Evolutionary conservation across 2,113 vertebrate species (phyloP), one percentile per base, ranked within the genome.

Genomic region (Erpornis zantholeuca): DNA sequence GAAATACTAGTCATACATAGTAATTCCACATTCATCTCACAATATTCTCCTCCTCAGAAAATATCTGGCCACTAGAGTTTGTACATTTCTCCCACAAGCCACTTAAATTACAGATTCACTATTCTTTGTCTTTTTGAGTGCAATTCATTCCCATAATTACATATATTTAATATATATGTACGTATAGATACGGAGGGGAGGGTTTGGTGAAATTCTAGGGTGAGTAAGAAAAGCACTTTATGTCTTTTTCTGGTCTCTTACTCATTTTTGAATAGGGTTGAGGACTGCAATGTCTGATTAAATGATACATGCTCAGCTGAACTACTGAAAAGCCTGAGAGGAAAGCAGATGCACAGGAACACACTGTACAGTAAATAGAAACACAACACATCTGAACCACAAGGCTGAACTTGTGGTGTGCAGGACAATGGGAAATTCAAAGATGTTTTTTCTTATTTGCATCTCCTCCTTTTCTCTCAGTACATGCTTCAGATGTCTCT

Each of bases 91-190:
- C 38, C 87, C 89, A 79, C 50, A 94, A 38, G 10, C 33, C 49
- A 85, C 42, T 50, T 66, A 90, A 96, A 96, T 93, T 80, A 93
- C 56, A 94, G 75, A 94, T 36, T 83, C 24, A 27, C 24, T 93
- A 45, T 22, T n/a, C 42, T 92, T 84, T 71, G 60, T 70, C 42
- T 17, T 85, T 59, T 72, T 91, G 33, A 24, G 78, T 36, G 54
- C 56, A 47, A 79, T 47, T 79, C 13, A 2, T 28, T 86, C 64
- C 93, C 64, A 75, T 71, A 96, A 94, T 93, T 70, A 86, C 15
- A 93, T 47, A 60, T 16, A 35, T 61, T 20, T 24, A 57, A 45
- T 40, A 72, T 9, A 66, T 38, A 13, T n/a, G n/a, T 31, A 75
- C 52, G 36, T 11, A 93, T 27, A 63, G 59, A 72, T 44, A 17